Conservation (phyloP, 2,113 vertebrate genomes). For the Cnemophilus loriae region DNA sequence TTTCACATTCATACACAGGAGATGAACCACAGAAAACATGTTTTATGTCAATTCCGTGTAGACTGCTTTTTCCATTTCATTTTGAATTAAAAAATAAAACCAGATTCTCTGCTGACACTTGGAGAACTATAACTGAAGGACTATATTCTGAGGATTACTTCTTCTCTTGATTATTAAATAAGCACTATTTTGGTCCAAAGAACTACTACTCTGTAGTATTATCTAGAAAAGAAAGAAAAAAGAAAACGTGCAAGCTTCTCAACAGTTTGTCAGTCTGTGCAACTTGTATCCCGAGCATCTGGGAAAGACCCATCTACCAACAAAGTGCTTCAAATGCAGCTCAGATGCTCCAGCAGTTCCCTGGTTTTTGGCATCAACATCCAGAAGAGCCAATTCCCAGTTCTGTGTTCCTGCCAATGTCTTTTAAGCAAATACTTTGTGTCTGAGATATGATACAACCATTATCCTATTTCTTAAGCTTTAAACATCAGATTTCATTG, state of each 20-base stretch:
- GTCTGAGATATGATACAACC: not conserved
- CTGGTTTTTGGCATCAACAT: not conserved
- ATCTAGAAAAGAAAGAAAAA: not conserved
- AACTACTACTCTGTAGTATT: not conserved
- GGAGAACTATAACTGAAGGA: not conserved
- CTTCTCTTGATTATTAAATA: not conserved
- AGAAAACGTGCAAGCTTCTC: not conserved
- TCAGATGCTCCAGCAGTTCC: not conserved
- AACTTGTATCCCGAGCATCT: not conserved
- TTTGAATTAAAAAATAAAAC: not conserved
- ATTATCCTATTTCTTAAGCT: not conserved
- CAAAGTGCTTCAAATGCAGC: not conserved
- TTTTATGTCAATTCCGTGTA: not conserved
- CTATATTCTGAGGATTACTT: not conserved
- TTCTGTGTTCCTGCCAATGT: not conserved
- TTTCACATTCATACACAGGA: not conserved
- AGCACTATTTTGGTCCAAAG: not conserved
- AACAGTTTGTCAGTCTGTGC: not conserved
- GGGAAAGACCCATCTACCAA: not conserved
- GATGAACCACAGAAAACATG: not conserved
- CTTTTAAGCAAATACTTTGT: not conserved
- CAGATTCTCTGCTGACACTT: not conserved
- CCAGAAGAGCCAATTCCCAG: not conserved
- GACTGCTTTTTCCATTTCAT: not conserved
- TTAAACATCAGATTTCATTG: not conserved